Percentiles rank a stretch among this genome's conserved stretches.
These are phyloP conservation scores for Lepus americanus DNA, from an alignment of 2,113 vertebrate species.

Conservation along the genomic window DNA sequence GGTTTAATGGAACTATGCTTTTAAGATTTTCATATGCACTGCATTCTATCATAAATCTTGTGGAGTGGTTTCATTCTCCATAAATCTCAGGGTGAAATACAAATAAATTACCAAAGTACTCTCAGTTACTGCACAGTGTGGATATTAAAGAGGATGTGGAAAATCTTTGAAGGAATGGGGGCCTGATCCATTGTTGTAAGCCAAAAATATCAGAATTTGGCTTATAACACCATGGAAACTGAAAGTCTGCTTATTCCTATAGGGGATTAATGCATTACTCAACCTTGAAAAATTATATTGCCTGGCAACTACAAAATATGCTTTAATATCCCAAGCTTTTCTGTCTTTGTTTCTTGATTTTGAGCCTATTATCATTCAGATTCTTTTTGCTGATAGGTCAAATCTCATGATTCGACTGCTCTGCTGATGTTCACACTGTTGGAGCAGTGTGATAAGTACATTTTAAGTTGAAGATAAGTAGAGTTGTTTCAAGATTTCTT, in stretches of 20 bases:
- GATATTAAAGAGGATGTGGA: constrained; percentile 80
- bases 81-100: constrained; percentile 77
- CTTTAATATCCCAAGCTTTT: constrained; percentile 60
- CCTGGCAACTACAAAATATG: constrained; percentile 75
- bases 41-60: constrained; percentile 54
- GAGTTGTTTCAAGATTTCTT: constrained; percentile 7
- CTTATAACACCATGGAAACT: constrained; percentile 78
- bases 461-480: background rate
- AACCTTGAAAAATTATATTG: constrained; percentile 79
- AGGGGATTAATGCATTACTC: constrained; percentile 81
- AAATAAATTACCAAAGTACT: constrained; percentile 74
- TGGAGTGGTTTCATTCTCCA: constrained; percentile 65
- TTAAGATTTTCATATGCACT: constrained; percentile 59
- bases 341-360: constrained; percentile 67
- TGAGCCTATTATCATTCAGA: constrained; percentile 47
- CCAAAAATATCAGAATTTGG: constrained; percentile 81
- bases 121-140: constrained; percentile 29
- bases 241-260: constrained; percentile 80
- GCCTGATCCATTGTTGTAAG: constrained; percentile 76
- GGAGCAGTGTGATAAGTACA: background rate
- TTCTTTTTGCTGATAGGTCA: background rate
- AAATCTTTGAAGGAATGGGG: constrained; percentile 72
- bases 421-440: background rate
- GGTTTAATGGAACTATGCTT: constrained; percentile 55
- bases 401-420: background rate